phyloP scores from a whole-genome alignment of 2,113 vertebrate species.

The Heterotis niloticus region DNA sequence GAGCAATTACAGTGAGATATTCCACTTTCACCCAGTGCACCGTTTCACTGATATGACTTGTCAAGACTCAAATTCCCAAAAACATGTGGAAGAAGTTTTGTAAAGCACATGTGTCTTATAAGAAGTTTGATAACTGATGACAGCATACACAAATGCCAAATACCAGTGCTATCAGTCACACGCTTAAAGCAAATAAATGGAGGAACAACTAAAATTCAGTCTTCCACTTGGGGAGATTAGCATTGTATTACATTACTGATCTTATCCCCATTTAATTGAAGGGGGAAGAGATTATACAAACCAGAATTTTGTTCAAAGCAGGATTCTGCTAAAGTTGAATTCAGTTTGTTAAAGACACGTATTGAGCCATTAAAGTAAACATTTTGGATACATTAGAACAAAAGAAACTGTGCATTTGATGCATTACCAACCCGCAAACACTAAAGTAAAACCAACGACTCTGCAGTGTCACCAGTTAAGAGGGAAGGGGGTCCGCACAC shows the following conservation, averaged over 20 bases:
- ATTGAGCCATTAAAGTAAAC: conserved; percentile 5
- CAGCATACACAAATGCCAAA: conserved; percentile 1
- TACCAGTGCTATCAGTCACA: neutral
- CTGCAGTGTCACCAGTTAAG: neutral
- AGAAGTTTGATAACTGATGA: neutral
- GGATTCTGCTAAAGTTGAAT: neutral
- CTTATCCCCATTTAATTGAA: conserved; percentile 12
- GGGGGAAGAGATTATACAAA: conserved; percentile 27
- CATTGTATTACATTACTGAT: conserved; percentile 8
- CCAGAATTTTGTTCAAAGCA: no score
- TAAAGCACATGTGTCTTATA: neutral
- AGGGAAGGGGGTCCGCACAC: neutral
- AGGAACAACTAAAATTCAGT: neutral
- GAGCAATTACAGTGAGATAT: neutral
- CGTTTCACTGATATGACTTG: neutral
- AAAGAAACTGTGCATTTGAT: neutral
- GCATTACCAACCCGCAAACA: neutral
- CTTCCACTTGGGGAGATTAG: neutral
- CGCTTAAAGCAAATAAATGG: neutral
- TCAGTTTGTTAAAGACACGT: neutral
- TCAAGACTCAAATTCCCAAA: conserved; percentile 13
- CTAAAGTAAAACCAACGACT: neutral
- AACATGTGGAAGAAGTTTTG: neutral
- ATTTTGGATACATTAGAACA: neutral
- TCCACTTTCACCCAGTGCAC: neutral